A percentile compares a stretch with the other conserved stretches of the same genome.
Evolutionary conservation across 2,888 invertebrate genomes (phyloP).

Genomic region (Cephus pulcher): DNA sequence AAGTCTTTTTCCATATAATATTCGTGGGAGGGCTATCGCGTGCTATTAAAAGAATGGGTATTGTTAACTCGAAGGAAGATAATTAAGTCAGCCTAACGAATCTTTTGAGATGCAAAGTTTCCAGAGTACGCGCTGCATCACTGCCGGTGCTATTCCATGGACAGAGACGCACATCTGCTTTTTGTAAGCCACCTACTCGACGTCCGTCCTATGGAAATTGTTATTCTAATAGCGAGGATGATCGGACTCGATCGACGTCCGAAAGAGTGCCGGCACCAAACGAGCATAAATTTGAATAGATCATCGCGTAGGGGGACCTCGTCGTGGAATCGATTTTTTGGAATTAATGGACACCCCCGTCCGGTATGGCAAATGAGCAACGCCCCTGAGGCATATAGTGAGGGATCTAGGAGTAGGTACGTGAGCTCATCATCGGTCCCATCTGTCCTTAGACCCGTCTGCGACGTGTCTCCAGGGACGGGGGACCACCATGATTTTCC

Average conservation of each 20-base stretch:
- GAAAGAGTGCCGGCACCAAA: constrained; percentile 14
- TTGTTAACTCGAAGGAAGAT: neutral
- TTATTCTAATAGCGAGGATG: constrained; percentile 44
- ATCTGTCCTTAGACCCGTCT: constrained; percentile 49
- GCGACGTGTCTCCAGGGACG: constrained; percentile 31
- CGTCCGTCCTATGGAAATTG: constrained; percentile 36
- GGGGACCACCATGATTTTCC: constrained; percentile 54
- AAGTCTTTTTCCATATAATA: neutral
- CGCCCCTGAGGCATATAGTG: constrained; percentile 43
- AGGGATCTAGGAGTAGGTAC: constrained; percentile 19
- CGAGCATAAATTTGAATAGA: constrained; percentile 58
- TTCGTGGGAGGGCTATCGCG: neutral
- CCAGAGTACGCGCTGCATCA: neutral
- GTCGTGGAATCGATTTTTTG: constrained; percentile 47
- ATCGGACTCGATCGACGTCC: constrained; percentile 15
- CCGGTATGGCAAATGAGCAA: constrained; percentile 54
- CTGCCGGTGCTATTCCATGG: constrained; percentile 8
- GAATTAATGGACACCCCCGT: constrained; percentile 53
- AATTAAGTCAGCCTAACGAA: constrained; percentile 1
- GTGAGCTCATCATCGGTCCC: constrained; percentile 55
- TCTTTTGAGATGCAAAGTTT: constrained; percentile 6
- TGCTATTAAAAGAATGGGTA: neutral
- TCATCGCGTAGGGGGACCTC: constrained; percentile 27
- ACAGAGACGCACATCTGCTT: constrained; percentile 16
- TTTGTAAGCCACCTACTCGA: constrained; percentile 35